Evolutionary conservation across 2,888 invertebrate species (phyloP), one percentile per base, ranked within the genome.

Genomic region (Diachrysia chrysitis): DNA sequence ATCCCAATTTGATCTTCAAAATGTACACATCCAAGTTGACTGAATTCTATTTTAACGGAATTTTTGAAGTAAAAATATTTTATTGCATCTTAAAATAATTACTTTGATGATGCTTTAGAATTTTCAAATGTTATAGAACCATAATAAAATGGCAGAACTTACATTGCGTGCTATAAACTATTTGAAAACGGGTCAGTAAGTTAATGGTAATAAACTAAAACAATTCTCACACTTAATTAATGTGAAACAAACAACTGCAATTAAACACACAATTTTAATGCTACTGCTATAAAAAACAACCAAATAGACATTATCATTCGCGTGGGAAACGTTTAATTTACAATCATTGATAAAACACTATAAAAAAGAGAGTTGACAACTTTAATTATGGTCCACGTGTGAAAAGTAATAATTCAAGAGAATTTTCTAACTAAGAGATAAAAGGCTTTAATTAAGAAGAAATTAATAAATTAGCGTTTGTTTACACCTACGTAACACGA

Each of bases 291-390:
- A 59, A 29, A 51, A 29, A 59, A 46, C 32, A 2, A 57, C n/a
- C 29, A 37, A 0, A 14, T 25, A 17, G 12, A 5, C 14, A 48
- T 62, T 48, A 61, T 54, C 7, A 23, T 57, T 58, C 54, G 59
- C 57, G 66, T 76, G 56, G 77, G 16, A 51, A 48, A 48, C 25
- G 53, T 42, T 72, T 58, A 69, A 74, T 72, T 60, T 25, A 60
- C 32, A 10, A 60, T 63, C 54, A 46, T 62, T n/a, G 56, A 72
- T 54, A 48, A 64, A 67, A 67, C 56, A 12, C 0, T 19, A 59
- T n/a, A 21, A 67, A 77, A 73, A 67, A 29, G 48, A 76, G 58
- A 77, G 61, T 80, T 62, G 71, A 66, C 74, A 69, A 16, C 14
- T 32, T 61, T 64, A 69, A 77, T 72, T 64, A 74, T 59, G 32